A percentile compares a stretch with the other conserved stretches of the same genome.
Conservation (phyloP, 2,888 invertebrate genomes). For the Ceramica pisi region DNA sequence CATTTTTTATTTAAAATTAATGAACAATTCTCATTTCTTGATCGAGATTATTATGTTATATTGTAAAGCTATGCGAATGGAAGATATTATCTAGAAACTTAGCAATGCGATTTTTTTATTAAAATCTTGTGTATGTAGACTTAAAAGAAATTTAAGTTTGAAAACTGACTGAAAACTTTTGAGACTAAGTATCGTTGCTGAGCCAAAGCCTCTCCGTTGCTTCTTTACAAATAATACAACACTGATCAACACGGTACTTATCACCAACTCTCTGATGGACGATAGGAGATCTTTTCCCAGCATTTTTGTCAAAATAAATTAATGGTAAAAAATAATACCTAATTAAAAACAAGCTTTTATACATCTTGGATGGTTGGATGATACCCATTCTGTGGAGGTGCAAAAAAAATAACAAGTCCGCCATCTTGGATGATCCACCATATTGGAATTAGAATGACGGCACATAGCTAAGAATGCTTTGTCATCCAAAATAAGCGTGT, state of each 20-base stretch:
- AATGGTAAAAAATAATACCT: too few relatives aligned
- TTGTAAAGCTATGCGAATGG: conserved; percentile 14
- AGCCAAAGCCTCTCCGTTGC: not conserved
- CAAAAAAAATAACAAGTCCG: too few relatives aligned
- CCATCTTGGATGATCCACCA: too few relatives aligned
- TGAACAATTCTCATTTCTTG: not conserved
- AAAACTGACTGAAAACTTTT: not conserved
- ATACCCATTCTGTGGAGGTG: too few relatives aligned
- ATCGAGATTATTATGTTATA: not conserved
- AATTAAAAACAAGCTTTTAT: too few relatives aligned
- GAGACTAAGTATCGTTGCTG: not conserved
- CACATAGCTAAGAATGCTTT: too few relatives aligned
- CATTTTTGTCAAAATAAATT: too few relatives aligned
- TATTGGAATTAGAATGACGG: too few relatives aligned
- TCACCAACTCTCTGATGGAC: not conserved
- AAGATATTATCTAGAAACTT: not conserved
- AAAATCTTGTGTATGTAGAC: not conserved
- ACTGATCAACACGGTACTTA: not conserved
- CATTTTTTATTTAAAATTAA: not conserved
- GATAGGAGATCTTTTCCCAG: not conserved
- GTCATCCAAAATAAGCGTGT: too few relatives aligned
- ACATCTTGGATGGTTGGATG: too few relatives aligned
- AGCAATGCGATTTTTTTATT: conserved; percentile 3
- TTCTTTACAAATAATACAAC: too few relatives aligned
- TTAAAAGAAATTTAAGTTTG: too few relatives aligned